A percentile compares a stretch with the other conserved stretches of the same genome.
phyloP scores from a whole-genome alignment of 2,113 vertebrate species.

The Suricata suricatta region DNA sequence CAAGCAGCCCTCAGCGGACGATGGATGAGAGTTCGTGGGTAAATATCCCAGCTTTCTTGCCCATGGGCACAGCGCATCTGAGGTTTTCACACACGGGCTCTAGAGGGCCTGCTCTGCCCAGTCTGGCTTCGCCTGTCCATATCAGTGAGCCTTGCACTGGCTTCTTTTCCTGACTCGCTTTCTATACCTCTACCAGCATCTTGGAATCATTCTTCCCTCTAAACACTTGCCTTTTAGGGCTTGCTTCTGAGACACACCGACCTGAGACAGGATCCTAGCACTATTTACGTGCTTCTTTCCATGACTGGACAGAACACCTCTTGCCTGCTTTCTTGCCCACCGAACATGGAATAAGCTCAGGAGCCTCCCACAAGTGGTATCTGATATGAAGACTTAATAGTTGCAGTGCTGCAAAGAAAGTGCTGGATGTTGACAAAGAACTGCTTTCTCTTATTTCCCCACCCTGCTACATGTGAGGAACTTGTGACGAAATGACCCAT shows the following conservation, averaged over 20 bases:
- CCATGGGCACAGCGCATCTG: not conserved
- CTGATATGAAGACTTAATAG: not conserved
- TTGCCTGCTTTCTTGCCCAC: not conserved
- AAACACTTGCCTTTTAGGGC: not conserved
- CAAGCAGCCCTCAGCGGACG: not conserved
- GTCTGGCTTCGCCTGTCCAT: not conserved
- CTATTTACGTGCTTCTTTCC: not conserved
- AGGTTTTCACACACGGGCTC: not conserved
- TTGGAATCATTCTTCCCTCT: not conserved
- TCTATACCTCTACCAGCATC: not conserved
- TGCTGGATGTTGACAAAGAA: slow-evolving; percentile 10
- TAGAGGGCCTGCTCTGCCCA: not conserved
- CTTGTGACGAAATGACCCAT: slow-evolving; percentile 19
- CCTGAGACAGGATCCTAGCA: not conserved
- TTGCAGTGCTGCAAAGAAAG: slow-evolving; percentile 8
- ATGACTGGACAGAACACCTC: not conserved
- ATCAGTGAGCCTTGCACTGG: not conserved
- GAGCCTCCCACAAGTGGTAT: not conserved
- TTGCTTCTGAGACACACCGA: not conserved
- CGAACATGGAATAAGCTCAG: not conserved
- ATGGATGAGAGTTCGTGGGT: not conserved
- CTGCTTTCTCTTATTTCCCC: not conserved
- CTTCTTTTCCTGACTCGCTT: not conserved
- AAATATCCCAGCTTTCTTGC: not conserved
- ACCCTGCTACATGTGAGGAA: not conserved